Percentiles rank a stretch among this genome's conserved stretches.
Conservation (phyloP, 2,797 vertebrate species). For the Nannoperca australis region DNA sequence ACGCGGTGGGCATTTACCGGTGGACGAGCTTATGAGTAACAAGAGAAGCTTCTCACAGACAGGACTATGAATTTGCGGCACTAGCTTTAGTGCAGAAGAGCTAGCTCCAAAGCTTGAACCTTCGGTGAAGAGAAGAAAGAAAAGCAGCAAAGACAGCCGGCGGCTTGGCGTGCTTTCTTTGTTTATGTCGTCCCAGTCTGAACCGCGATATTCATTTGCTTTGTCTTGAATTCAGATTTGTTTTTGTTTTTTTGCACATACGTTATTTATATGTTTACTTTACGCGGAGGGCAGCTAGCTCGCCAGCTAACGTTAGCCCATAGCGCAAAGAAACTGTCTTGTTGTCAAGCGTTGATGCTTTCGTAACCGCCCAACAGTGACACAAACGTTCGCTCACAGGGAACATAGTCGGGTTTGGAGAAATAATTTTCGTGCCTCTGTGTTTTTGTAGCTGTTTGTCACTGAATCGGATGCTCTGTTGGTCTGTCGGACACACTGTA, state of each 20-base stretch:
- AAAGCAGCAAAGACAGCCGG: slow-evolving; percentile 41
- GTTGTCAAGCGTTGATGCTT: slow-evolving; percentile 59
- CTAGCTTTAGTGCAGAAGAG: slow-evolving; percentile 32
- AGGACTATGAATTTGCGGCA: slow-evolving; percentile 33
- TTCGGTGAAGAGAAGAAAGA: slow-evolving; percentile 45
- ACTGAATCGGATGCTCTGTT: slow-evolving; percentile 7
- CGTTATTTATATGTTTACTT: slow-evolving; percentile 59
- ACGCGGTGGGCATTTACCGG: slow-evolving; percentile 42
- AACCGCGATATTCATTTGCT: slow-evolving; percentile 1
- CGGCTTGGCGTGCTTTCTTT: slow-evolving; percentile 52
- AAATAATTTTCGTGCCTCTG: neutral
- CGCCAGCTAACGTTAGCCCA: slow-evolving; percentile 69
- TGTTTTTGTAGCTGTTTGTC: neutral
- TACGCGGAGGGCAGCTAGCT: slow-evolving; percentile 44
- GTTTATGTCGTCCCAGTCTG: slow-evolving; percentile 52
- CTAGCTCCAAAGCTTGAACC: slow-evolving; percentile 56
- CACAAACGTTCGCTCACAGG: slow-evolving; percentile 19
- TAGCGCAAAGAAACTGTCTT: slow-evolving; percentile 45
- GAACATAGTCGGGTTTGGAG: neutral
- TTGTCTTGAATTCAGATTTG: neutral
- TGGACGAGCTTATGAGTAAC: neutral
- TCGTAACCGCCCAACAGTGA: slow-evolving; percentile 49
- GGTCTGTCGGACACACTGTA: neutral
- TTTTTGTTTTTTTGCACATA: too few species aligned
- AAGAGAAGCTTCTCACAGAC: slow-evolving; percentile 9